Percentiles rank a stretch among this genome's conserved stretches.
Conservation (phyloP, 2,797 vertebrate species). For the Valencia hispanica region DNA sequence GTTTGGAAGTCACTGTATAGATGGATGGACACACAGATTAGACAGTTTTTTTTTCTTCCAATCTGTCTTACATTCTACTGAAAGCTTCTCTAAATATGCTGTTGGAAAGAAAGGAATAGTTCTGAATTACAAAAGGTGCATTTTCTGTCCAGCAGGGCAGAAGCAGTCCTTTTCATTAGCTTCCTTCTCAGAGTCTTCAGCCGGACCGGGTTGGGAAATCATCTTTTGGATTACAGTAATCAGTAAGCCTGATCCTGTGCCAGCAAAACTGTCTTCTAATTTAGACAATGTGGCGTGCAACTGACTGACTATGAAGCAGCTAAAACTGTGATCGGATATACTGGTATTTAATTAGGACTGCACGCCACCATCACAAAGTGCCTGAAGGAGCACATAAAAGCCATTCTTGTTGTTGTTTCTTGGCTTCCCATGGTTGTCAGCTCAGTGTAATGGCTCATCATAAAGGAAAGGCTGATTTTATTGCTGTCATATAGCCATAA, state of each 20-base stretch:
- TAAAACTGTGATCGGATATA: neutral
- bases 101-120: too few species aligned
- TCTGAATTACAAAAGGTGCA: neutral
- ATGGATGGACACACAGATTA: too few species aligned
- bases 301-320: neutral
- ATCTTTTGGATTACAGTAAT: neutral
- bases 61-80: too few species aligned
- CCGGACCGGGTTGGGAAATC: neutral
- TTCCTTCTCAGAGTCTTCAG: neutral
- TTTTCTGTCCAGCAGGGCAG: too few species aligned
- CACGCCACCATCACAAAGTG: constrained; percentile 1
- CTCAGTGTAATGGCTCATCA: constrained; percentile 19
- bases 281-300: neutral
- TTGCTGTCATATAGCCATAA: constrained; percentile 40
- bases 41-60: too few species aligned
- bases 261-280: neutral
- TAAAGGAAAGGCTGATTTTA: constrained; percentile 50
- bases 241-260: neutral
- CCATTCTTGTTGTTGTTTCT: constrained; percentile 9
- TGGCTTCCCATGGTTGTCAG: constrained; percentile 5
- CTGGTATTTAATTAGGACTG: constrained; percentile 12
- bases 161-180: neutral
- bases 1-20: too few species aligned
- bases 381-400: constrained; percentile 5
- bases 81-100: too few species aligned